Base-by-base conservation (phyloP, 1,140 invertebrate species). In the Zaprionus gabonicus region DNA sequence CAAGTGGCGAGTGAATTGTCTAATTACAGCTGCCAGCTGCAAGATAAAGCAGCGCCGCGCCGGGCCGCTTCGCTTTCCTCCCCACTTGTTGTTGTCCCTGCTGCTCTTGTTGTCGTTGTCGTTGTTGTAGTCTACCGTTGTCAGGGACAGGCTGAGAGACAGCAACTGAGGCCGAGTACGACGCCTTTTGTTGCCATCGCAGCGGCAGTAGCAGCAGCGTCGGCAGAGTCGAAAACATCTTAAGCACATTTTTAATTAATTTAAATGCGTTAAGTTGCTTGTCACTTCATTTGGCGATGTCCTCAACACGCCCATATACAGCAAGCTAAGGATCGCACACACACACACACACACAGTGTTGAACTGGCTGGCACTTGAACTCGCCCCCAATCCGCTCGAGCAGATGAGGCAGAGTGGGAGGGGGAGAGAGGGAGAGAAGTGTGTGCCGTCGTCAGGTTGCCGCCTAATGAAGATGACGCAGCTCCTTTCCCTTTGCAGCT, bases 181-280 rank as follows among this genome's bases (percentile, higher is more conserved):
- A 9, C 81, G 84, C 64, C 78, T 78, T 87, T 83, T 88, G 84
- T 82, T 79, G 81, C 62, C 74, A 67, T 70, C 65, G 65, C 41
- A 58, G 36, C 59, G 56, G 67, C 70, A 84, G 28, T 7, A 28
- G 6, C 28, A 31, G 31, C 28, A 28, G 27, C 6, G 28, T 28
- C 28, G 7, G 7, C 7, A 34, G 31, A 34, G 85, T 85, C 85
- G 81, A 88, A 88, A 90, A 88, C 85, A 88, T 88, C 85, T 88
- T 88, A 85, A 88, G 85, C 85, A 88, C 85, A 88, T 88, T 88
- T 88, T 88, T 88, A 88, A 88, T 88, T 88, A 88, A 88, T 88
- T 88, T 88, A 88, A 88, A 88, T 88, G 85, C 85, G 81, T 85
- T 88, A 88, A 90, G 85, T 88, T 88, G 84, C 84, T 87, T 88